A percentile compares a stretch with the other conserved stretches of the same genome.
These are phyloP conservation scores for Caradrina kadenii DNA, from an alignment of 2,888 invertebrate genomes.

Conservation along the genomic window DNA sequence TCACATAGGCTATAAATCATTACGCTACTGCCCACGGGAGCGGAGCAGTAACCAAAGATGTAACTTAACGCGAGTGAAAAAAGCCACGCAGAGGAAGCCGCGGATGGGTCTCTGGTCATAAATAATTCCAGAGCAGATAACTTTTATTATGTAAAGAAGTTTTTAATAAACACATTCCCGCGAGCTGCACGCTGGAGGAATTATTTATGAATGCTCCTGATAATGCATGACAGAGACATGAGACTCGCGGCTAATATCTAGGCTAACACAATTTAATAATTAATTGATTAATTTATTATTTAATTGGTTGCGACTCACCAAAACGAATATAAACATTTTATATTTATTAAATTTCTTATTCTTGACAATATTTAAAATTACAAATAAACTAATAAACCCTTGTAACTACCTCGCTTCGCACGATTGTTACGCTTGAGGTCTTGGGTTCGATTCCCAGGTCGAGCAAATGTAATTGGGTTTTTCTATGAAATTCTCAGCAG, in stretches of 20 bases:
- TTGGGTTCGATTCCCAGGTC: too few relatives aligned
- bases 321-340: too few relatives aligned
- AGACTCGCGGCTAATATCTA: slow-evolving; percentile 11
- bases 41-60: too few relatives aligned
- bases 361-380: neutral
- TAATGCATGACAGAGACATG: slow-evolving; percentile 13
- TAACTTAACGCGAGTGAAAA: too few relatives aligned
- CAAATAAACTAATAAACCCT: neutral
- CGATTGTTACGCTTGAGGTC: too few relatives aligned
- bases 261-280: neutral
- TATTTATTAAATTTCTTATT: too few relatives aligned
- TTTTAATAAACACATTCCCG: slow-evolving; percentile 24
- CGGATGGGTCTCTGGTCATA: neutral
- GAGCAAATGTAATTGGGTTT: too few relatives aligned
- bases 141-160: slow-evolving; percentile 8
- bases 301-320: neutral
- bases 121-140: slow-evolving; percentile 10
- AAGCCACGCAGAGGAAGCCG: too few relatives aligned
- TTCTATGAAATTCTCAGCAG: too few relatives aligned
- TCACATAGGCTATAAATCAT: too few relatives aligned
- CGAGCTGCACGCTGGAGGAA: neutral
- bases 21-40: too few relatives aligned
- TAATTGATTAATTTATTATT: neutral
- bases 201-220: slow-evolving; percentile 11
- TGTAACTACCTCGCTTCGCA: too few relatives aligned